Evolutionary conservation across 2,888 invertebrate species (phyloP).

Genomic region (Disparrhopalites patrizii): DNA sequence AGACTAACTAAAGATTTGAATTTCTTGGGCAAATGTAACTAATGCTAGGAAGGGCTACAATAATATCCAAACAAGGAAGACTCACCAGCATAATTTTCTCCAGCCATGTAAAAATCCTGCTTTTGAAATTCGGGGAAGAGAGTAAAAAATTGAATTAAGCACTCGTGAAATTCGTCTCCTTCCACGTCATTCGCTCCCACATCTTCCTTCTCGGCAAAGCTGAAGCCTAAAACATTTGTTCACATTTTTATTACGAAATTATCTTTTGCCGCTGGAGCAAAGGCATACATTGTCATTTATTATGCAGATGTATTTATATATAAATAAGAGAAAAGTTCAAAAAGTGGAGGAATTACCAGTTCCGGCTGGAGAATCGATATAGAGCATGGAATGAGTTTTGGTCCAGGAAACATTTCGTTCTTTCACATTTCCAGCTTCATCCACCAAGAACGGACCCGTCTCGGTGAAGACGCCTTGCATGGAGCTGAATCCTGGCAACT

Average conservation of each 20-base stretch:
- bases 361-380: constrained; percentile 88
- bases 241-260: too few relatives aligned
- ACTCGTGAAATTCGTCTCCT: constrained; percentile 65
- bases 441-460: background rate
- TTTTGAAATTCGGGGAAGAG: constrained; percentile 70
- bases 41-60: too few relatives aligned
- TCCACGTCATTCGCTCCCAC: constrained; percentile 76
- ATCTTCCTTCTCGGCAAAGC: constrained; percentile 70
- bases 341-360: too few relatives aligned
- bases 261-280: too few relatives aligned
- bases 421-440: background rate
- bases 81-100: constrained; percentile 81
- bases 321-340: too few relatives aligned
- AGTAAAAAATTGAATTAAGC: constrained; percentile 73
- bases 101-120: constrained; percentile 78
- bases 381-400: constrained; percentile 54
- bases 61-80: background rate
- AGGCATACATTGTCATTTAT: too few relatives aligned
- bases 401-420: background rate
- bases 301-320: too few relatives aligned
- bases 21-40: background rate
- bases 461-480: background rate
- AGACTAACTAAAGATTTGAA: too few relatives aligned
- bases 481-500: background rate
- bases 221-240: constrained; percentile 73